These are phyloP conservation scores for Cygnus olor DNA, from an alignment of 2,797 vertebrate genomes.

Conservation along the genomic window DNA sequence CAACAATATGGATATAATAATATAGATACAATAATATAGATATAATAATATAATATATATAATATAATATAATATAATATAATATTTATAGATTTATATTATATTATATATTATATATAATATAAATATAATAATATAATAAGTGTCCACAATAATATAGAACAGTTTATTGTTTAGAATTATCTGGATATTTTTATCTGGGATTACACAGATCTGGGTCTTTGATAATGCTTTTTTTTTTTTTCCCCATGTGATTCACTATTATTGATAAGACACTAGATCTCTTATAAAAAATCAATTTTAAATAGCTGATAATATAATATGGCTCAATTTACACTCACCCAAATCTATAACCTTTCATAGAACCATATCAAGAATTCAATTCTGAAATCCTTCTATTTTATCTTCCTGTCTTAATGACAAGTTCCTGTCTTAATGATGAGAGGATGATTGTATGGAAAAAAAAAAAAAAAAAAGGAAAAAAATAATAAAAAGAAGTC, in stretches of 20 bases:
- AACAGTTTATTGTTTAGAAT: neutral
- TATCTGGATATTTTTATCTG: neutral
- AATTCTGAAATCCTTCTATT: neutral
- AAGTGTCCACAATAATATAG: too few species aligned
- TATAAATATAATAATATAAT: too few species aligned
- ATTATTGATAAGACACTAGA: fast-evolving
- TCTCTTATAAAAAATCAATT: neutral
- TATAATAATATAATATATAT: neutral
- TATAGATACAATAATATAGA: neutral
- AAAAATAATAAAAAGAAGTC: neutral
- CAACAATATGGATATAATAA: too few species aligned
- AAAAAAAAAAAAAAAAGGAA: neutral
- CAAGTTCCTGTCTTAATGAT: neutral
- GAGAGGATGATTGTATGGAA: neutral
- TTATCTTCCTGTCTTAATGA: neutral
- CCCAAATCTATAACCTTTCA: neutral
- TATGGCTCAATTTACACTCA: neutral
- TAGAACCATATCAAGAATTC: neutral
- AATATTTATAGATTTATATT: too few species aligned
- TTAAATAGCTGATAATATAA: neutral
- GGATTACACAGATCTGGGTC: neutral
- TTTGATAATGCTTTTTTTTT: neutral
- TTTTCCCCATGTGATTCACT: fast-evolving
- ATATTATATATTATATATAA: too few species aligned
- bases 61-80: too few species aligned